Percentiles rank a stretch among this genome's conserved stretches.
These are phyloP conservation scores for Ochropacha duplaris DNA, from an alignment of 2,888 invertebrate species.

Conservation along the genomic window DNA sequence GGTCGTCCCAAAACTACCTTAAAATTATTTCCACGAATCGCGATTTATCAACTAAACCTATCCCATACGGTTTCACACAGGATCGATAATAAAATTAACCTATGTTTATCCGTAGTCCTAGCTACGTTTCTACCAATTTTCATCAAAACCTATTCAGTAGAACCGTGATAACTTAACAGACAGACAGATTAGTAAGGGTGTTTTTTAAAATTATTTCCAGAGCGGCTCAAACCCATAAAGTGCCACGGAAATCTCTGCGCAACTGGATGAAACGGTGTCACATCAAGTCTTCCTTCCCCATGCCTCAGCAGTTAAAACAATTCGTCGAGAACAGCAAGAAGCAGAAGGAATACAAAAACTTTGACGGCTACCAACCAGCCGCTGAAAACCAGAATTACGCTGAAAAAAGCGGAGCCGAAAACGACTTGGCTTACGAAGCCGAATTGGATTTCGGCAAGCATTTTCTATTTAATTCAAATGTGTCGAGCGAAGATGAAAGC, in stretches of 20 bases:
- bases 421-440: constrained; percentile 43
- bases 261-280: constrained; percentile 86
- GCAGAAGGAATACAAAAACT: constrained; percentile 65
- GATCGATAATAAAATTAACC: too few species aligned
- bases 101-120: too few species aligned
- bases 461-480: constrained; percentile 54
- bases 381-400: constrained; percentile 33
- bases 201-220: constrained; percentile 47
- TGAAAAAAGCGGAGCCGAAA: constrained; percentile 50
- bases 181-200: neutral
- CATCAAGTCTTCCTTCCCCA: constrained; percentile 83
- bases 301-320: constrained; percentile 82
- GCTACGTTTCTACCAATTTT: too few species aligned
- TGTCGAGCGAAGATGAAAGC: constrained; percentile 66
- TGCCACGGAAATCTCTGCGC: constrained; percentile 83
- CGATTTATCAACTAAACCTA: too few species aligned
- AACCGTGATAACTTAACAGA: too few species aligned
- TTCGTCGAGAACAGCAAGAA: constrained; percentile 81
- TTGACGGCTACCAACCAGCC: constrained; percentile 29
- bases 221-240: constrained; percentile 83
- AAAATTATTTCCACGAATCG: too few species aligned
- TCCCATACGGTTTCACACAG: too few species aligned
- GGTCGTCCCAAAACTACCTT: too few species aligned
- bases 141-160: too few species aligned
- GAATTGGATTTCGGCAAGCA: constrained; percentile 74